Base-by-base conservation (phyloP, 1,140 invertebrate species). In the Drosophila arawakana region DNA sequence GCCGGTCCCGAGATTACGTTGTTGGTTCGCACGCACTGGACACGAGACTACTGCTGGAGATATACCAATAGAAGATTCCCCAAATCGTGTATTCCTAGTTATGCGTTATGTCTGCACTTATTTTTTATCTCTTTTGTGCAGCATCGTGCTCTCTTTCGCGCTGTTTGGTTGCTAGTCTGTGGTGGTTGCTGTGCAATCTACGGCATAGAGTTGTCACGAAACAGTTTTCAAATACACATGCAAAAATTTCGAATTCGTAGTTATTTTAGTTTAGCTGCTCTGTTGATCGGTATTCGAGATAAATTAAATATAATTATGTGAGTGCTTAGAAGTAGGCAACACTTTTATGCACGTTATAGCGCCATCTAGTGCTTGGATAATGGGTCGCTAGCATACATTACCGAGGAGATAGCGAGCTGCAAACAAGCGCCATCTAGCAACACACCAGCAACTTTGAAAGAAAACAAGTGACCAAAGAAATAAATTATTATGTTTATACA, bases 1-100 rank as follows among this genome's bases (percentile, higher is more conserved):
- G 69, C 61, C 69, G 55, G 69, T 50, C 49, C 61, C 46, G 37
- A 25, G 60, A 60, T 49, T 66, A 72, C 73, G 73, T 76, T 72
- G 69, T 76, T 72, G 41, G 68, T 72, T 72, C 52, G 41, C 47
- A 66, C 73, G 60, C 73, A 76, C 59, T 76, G 66, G 60, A 52
- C 69, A 72, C 68, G 47, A 76, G 57, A 76, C 68, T 76, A 61
- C 55, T 41, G 68, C 55, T 49, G 49, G 58, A 69, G 58, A 69
- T 30, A 30, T 30, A 30, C 25, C 25, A 30, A 30, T 41, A 35
- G 44, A 10, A 70, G 44, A 49, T 35, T 58, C 65, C 2, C 25
- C 25, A 30, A 30, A 30, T 30, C 25, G 25, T 30, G 43, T n/a
- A 47, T 61, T 57, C 66, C 50, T 50, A 74, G 70, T 63, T 63